These are phyloP conservation scores for Odontesthes bonariensis DNA, from an alignment of 2,113 vertebrate genomes.

Conservation along the genomic window DNA sequence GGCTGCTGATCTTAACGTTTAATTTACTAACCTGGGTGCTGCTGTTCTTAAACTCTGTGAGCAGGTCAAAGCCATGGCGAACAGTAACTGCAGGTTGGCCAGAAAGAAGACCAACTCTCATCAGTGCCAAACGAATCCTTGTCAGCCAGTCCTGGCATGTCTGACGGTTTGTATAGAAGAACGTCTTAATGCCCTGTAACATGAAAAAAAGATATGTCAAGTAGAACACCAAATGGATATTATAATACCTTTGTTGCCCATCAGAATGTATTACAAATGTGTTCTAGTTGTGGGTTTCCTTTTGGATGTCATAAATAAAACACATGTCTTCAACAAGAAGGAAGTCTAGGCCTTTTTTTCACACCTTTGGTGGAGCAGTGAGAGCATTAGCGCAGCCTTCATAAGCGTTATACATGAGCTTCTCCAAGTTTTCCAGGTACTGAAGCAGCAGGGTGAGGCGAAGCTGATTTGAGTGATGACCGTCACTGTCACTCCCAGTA, in stretches of 20 bases:
- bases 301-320: too few relatives aligned
- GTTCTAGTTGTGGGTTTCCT: too few relatives aligned
- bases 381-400: constrained; percentile 97
- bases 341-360: not conserved
- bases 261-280: too few relatives aligned
- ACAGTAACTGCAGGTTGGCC: constrained; percentile 97
- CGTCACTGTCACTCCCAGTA: constrained; percentile 91
- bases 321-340: too few relatives aligned
- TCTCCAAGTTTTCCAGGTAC: constrained; percentile 97
- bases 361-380: constrained; percentile 95
- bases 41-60: constrained; percentile 94
- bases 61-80: constrained; percentile 95
- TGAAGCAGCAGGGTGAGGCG: constrained; percentile 94
- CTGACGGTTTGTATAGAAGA: constrained; percentile 98
- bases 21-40: constrained; percentile 82
- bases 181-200: constrained; percentile 92
- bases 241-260: too few relatives aligned
- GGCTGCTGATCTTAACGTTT: not conserved
- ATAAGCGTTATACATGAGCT: constrained; percentile 99
- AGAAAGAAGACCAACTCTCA: constrained; percentile 96
- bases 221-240: too few relatives aligned
- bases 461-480: constrained; percentile 94
- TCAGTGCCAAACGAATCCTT: constrained; percentile 94
- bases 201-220: not conserved
- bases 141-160: constrained; percentile 99